Evolutionary conservation across 2,888 invertebrate species (phyloP).

Genomic region (Gisinianus flammeolus): DNA sequence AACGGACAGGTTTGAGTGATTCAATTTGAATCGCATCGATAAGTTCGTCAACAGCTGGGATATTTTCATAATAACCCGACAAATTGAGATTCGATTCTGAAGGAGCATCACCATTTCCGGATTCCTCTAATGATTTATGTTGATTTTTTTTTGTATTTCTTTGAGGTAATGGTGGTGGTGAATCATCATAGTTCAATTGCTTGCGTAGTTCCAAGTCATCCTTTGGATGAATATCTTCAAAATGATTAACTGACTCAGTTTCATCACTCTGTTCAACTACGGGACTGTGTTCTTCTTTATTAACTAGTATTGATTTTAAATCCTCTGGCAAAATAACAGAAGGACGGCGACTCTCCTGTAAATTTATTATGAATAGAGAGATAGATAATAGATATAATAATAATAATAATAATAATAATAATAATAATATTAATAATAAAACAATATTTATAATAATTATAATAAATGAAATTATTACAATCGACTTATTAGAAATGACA

Average conservation of each 20-base stretch:
- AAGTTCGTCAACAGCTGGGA: conserved; percentile 40
- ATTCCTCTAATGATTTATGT: conserved; percentile 15
- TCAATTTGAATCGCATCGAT: conserved; percentile 35
- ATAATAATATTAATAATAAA: background rate
- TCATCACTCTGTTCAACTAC: conserved; percentile 61
- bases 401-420: no score
- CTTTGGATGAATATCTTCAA: conserved; percentile 80
- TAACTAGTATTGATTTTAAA: conserved; percentile 76
- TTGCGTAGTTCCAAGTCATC: conserved; percentile 72
- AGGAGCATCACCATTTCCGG: conserved; percentile 29
- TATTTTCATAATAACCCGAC: conserved; percentile 44
- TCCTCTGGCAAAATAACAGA: conserved; percentile 60
- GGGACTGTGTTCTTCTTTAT: conserved; percentile 73
- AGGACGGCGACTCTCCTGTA: conserved; percentile 44
- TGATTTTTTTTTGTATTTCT: conserved; percentile 21
- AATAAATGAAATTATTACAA: no score
- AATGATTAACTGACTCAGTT: conserved; percentile 69
- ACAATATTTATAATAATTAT: background rate
- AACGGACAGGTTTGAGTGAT: conserved; percentile 26
- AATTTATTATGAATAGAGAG: background rate
- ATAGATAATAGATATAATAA: background rate
- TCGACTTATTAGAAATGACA: background rate
- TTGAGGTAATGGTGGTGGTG: conserved; percentile 40
- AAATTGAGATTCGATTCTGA: background rate
- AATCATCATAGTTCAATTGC: conserved; percentile 56